phyloP scores from a whole-genome alignment of 2,797 vertebrate genomes.

The Spinus olivaceus region DNA sequence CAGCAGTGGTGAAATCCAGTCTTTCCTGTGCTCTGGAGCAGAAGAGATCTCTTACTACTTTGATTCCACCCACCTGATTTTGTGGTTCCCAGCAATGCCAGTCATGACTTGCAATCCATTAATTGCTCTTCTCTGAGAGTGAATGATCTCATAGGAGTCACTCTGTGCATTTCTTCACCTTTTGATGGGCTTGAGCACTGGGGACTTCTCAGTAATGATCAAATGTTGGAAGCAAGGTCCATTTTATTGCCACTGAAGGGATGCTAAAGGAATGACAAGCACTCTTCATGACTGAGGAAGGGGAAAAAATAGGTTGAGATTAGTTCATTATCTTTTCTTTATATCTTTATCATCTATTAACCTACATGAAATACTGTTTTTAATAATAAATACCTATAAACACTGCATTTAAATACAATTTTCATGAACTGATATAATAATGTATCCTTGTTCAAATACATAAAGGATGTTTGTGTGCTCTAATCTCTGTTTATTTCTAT shows the following conservation, averaged over 20 bases:
- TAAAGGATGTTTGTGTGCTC: background rate
- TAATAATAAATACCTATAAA: background rate
- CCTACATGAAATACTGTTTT: background rate
- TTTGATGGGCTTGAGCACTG: background rate
- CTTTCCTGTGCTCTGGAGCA: background rate
- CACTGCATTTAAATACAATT: background rate
- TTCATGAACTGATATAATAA: background rate
- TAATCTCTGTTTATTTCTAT: background rate
- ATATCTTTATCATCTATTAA: background rate
- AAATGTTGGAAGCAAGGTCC: background rate
- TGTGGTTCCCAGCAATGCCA: background rate
- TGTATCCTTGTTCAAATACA: background rate
- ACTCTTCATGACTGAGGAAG: background rate
- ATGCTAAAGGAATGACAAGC: background rate
- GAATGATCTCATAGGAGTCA: background rate
- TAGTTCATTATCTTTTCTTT: background rate
- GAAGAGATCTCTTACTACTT: background rate
- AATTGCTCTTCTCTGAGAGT: background rate
- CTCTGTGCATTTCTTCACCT: background rate
- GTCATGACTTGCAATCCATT: background rate
- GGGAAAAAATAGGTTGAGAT: background rate
- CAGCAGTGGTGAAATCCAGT: background rate
- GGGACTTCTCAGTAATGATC: background rate
- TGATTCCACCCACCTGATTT: background rate
- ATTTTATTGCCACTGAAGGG: background rate